These are phyloP conservation scores for Drosophila repleta DNA, from an alignment of 1,140 invertebrate genomes.

Conservation along the genomic window DNA sequence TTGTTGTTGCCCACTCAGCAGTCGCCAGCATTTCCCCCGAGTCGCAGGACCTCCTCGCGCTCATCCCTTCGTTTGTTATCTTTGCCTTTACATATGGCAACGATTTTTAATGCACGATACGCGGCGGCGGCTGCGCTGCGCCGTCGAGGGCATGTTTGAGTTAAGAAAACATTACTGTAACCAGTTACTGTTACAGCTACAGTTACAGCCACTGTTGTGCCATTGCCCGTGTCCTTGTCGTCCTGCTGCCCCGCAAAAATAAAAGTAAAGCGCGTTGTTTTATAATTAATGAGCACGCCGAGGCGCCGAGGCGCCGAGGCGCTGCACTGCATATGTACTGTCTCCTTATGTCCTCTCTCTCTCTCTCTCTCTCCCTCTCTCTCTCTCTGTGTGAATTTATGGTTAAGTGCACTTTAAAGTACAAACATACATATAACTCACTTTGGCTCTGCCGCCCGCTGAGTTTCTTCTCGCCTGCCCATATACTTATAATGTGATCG, in stretches of 20 bases:
- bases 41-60: neutral
- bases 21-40: neutral
- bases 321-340: slow-evolving; percentile 65
- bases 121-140: slow-evolving; percentile 7
- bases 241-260: slow-evolving; percentile 36
- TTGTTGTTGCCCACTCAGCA: neutral
- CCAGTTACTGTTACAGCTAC: slow-evolving; percentile 61
- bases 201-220: slow-evolving; percentile 25
- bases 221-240: slow-evolving; percentile 27
- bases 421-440: slow-evolving; percentile 80
- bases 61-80: slow-evolving; percentile 62
- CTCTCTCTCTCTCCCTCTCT: slow-evolving; percentile 28
- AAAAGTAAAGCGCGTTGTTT: slow-evolving; percentile 73
- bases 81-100: slow-evolving; percentile 79
- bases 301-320: slow-evolving; percentile 59
- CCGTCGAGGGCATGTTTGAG: slow-evolving; percentile 73
- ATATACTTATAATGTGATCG: slow-evolving; percentile 75
- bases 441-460: slow-evolving; percentile 59
- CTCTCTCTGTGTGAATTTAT: slow-evolving; percentile 68
- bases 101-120: slow-evolving; percentile 80
- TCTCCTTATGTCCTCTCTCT: neutral
- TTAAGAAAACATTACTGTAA: slow-evolving; percentile 76
- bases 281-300: slow-evolving; percentile 81
- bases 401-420: slow-evolving; percentile 82
- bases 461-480: slow-evolving; percentile 50